Evolutionary conservation across 2,797 vertebrate genomes (phyloP).

Genomic region (Aotus griseimembra): DNA sequence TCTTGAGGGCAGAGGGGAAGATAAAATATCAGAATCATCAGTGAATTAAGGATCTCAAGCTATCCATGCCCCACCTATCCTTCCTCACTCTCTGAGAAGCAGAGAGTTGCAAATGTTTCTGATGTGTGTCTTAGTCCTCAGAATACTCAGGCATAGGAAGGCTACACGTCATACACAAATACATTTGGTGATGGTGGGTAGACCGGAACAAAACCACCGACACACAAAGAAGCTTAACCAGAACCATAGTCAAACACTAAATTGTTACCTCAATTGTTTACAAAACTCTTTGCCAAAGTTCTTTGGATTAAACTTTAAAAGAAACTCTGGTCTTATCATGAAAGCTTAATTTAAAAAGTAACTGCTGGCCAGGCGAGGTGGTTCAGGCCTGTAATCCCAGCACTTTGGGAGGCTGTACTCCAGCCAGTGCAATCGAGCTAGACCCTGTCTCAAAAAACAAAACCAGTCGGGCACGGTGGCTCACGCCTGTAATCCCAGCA

Average conservation of each 20-base stretch:
- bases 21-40: background rate
- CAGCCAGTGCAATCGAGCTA: too few species aligned
- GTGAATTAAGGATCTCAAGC: background rate
- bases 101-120: background rate
- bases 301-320: slow-evolving; percentile 39
- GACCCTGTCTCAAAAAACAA: too few species aligned
- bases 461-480: rapidly evolving
- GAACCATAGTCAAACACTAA: background rate
- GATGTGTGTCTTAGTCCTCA: background rate
- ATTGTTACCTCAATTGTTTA: slow-evolving; percentile 13
- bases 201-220: background rate
- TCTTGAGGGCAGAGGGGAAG: background rate
- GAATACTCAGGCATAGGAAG: background rate
- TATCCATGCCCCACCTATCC: background rate
- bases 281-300: background rate
- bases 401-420: background rate
- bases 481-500: background rate
- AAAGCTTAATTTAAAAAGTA: background rate
- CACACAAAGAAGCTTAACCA: background rate
- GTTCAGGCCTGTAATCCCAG: background rate
- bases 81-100: background rate
- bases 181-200: background rate
- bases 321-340: background rate
- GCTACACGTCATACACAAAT: background rate
- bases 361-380: background rate